Base-by-base conservation (phyloP, 2,888 invertebrate species). In the Chrysomela aeneicollis region DNA sequence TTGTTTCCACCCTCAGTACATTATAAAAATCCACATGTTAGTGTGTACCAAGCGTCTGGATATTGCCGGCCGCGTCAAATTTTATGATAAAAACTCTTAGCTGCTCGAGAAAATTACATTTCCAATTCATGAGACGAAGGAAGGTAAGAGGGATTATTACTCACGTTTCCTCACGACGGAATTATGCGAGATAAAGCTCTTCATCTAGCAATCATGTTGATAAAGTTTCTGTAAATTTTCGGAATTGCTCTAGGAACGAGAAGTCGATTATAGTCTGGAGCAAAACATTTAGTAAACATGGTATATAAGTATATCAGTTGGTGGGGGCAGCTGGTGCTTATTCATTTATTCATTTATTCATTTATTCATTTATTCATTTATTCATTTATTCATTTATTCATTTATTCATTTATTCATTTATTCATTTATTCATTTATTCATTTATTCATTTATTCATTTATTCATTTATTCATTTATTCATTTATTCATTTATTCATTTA, bases 31-130 rank as follows among this genome's bases (percentile, higher is more conserved):
- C 42, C 42, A 42, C n/a, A 42, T 42, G 42, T 42, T 42, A 42
- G 42, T 42, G 12, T n/a, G n/a, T n/a, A n/a, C 35, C 2, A 8
- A 10, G 35, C 2, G 35, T 5, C 35, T 42, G 42, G 15, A 42
- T 1, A 15, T 12, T 35, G 15, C 5, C 5, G 21, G 19, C 35
- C 19, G 50, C 59, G 58, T 65, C 55, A 65, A 65, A 74, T 73
- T 77, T 77, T 77, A 77, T 75, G 73, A 72, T 68, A 71, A 74
- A 63, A 70, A 76, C 76, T 76, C 9, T 42, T n/a, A 75, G 74
- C 76, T 71, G 73, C 68, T 74, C 69, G 70, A 71, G 78, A 78
- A 79, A 79, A 79, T 79, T 79, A 79, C 78, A 79, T 79, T 79
- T 79, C 79, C 78, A 79, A 79, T 79, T 79, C 79, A 79, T 79